Evolutionary conservation across 2,888 invertebrate genomes (phyloP), one percentile per base, ranked within the genome.

Genomic region (Heteromyza rotundicornis): DNA sequence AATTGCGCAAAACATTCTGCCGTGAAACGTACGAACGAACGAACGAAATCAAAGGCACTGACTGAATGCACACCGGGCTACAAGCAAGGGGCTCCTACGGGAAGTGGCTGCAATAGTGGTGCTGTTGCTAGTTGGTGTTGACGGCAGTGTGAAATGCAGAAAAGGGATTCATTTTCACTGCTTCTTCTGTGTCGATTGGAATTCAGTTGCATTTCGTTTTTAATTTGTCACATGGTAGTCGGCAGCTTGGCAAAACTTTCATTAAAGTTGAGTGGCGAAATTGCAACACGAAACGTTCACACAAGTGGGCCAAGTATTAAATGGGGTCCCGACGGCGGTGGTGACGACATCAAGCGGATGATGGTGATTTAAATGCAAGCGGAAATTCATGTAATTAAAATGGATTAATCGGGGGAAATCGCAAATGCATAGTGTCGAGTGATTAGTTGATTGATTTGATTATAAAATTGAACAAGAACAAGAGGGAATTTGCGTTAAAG

Each of bases 171-270:
- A 10, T 40, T n/a, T 40, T 40, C 40, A n/a, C 10, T 27, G 5
- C 10, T 27, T 27, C 10, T 27, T 27, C 10, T 27, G 5, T 40
- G 40, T 40, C 40, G 40, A 40, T 40, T 3, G 40, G 53, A 53
- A 53, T 53, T 53, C 8, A 35, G 53, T 40, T 40, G 40, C 5
- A 40, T 53, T 53, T 54, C 32, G 54, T 69, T 75, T 74, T 73
- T 72, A 75, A 76, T 76, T 74, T 74, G 75, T 74, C 74, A 76
- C 74, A 72, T 68, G 73, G 73, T 75, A 74, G n/a, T n/a, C 68
- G n/a, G 49, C 14, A 24, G 27, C 58, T 61, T 63, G 40, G 65
- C n/a, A 58, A 66, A 68, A 64, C 68, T 73, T 76, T 76, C 72
- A 75, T 76, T 74, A 73, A 71, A 69, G 67, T 59, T 51, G 64